Evolutionary conservation across 1,140 invertebrate genomes (phyloP).

Genomic region (Dinothrombium tinctorium): DNA sequence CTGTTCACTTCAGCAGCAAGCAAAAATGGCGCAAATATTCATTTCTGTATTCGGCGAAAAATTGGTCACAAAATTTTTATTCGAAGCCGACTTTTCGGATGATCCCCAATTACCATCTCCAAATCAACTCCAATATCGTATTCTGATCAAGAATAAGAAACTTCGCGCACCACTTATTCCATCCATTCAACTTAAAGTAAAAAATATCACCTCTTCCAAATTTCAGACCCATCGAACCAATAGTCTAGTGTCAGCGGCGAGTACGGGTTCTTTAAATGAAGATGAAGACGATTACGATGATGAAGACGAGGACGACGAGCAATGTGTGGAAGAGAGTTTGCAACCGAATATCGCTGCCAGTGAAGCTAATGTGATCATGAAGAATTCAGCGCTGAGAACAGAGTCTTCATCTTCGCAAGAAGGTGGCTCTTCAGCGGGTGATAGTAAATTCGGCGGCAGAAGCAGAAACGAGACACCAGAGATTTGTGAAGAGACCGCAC

Average conservation of each 20-base stretch:
- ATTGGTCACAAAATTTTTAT: neutral
- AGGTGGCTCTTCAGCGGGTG: neutral
- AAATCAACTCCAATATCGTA: conserved; percentile 23
- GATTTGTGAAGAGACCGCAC: neutral
- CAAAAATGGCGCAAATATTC: conserved; percentile 47
- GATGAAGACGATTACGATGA: conserved; percentile 72
- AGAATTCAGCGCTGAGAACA: neutral
- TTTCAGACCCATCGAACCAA: conserved; percentile 26
- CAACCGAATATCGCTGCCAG: neutral
- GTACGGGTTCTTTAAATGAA: conserved; percentile 48
- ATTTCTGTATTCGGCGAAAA: conserved; percentile 12
- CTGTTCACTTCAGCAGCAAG: conserved; percentile 72
- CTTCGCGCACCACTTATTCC: conserved; percentile 7
- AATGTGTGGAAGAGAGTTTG: neutral
- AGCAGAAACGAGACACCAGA: neutral
- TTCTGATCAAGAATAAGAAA: conserved; percentile 28
- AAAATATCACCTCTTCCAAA: conserved; percentile 2
- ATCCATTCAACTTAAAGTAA: conserved; percentile 28
- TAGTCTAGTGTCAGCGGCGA: conserved; percentile 43
- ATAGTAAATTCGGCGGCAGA: neutral
- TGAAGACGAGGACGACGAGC: conserved; percentile 30
- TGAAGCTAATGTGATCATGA: neutral
- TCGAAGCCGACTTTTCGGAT: conserved; percentile 14
- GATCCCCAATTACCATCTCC: conserved; percentile 21
- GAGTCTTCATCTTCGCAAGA: conserved; percentile 3